These are phyloP conservation scores for Peucedramus taeniatus DNA, from an alignment of 2,113 vertebrate species.

Conservation along the genomic window DNA sequence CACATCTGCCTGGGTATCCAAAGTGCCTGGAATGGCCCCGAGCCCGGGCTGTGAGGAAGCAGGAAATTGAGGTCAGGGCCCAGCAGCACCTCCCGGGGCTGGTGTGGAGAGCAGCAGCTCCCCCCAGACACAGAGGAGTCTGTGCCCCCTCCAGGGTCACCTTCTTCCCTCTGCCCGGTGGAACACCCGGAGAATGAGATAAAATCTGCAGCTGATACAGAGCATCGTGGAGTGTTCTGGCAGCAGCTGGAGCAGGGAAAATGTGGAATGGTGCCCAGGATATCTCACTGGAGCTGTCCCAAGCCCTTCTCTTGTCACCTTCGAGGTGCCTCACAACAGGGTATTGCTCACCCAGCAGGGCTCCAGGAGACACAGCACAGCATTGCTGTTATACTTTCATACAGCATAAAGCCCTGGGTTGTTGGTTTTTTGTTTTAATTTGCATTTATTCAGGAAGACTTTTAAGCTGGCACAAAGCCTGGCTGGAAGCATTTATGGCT, in stretches of 20 bases:
- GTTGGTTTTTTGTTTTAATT: neutral
- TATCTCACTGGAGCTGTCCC: neutral
- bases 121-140: neutral
- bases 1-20: neutral
- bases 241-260: neutral
- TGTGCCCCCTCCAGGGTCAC: neutral
- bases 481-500: neutral
- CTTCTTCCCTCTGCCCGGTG: neutral
- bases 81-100: neutral
- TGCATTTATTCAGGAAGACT: neutral
- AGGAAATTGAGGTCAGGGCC: conserved; percentile 6
- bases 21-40: neutral
- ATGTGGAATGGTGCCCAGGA: neutral
- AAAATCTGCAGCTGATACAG: neutral
- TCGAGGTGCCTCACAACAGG: neutral
- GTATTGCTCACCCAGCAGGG: neutral
- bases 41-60: neutral
- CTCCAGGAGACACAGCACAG: neutral
- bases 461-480: neutral
- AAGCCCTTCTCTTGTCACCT: neutral
- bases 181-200: neutral
- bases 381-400: neutral
- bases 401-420: neutral
- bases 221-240: neutral
- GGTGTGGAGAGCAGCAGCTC: neutral